phyloP scores from a whole-genome alignment of 2,797 vertebrate species.

The Geotrypetes seraphini region DNA sequence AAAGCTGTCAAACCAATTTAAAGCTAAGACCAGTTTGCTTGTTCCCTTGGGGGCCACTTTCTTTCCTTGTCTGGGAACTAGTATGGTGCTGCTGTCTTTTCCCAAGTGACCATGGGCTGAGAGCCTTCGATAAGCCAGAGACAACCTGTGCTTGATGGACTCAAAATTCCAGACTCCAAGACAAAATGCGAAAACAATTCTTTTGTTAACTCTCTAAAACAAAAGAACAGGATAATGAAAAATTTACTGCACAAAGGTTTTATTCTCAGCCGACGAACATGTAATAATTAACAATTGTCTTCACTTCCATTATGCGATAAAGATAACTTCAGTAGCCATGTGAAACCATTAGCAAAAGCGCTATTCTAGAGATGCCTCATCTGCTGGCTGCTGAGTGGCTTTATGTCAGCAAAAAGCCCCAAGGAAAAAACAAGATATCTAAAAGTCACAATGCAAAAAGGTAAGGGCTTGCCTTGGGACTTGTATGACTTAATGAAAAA shows the following conservation, averaged over 20 bases:
- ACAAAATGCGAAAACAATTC: constrained; percentile 31
- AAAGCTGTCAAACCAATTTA: constrained; percentile 47
- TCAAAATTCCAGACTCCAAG: constrained; percentile 18
- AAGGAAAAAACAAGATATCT: too few relatives aligned
- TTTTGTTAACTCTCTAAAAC: constrained; percentile 27
- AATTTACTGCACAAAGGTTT: constrained; percentile 22
- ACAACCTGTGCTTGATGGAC: constrained; percentile 31
- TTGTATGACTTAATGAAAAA: too few relatives aligned
- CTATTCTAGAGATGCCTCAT: too few relatives aligned
- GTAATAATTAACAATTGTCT: constrained; percentile 22
- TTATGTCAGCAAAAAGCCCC: too few relatives aligned
- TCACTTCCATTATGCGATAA: constrained; percentile 18
- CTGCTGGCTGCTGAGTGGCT: too few relatives aligned
- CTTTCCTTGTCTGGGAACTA: constrained; percentile 46
- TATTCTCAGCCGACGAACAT: constrained; percentile 25
- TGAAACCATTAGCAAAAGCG: constrained; percentile 10
- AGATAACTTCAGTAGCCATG: constrained; percentile 24
- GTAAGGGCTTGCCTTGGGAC: too few relatives aligned
- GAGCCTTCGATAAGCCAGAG: constrained; percentile 51
- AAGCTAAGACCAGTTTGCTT: constrained; percentile 29
- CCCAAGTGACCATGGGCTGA: constrained; percentile 30
- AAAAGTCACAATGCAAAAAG: too few relatives aligned
- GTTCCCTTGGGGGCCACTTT: constrained; percentile 30
- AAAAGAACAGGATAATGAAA: constrained; percentile 7
- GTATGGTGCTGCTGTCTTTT: constrained; percentile 35